Base-by-base conservation (phyloP, 2,113 vertebrate genomes). In the Paradoxurus hermaphroditus region DNA sequence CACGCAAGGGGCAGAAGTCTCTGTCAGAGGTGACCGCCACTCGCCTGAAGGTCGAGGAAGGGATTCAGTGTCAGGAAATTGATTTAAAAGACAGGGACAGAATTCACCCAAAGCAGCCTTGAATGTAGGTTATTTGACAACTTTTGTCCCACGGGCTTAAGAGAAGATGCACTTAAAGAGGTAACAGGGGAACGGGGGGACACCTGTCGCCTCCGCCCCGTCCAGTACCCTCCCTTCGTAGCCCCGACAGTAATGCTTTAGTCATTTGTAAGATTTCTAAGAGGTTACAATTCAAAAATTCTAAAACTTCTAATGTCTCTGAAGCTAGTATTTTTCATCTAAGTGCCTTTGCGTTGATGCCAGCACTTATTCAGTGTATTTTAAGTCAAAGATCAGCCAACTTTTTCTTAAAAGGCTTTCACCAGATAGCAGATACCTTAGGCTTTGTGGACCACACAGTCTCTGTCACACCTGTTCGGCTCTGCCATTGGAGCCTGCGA, bases 191-290 rank as follows among this genome's bases (percentile, higher is more conserved):
- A 3, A 19, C 44, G 25, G 56, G 7, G 56, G 56, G 23, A 21
- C 21, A 49, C 2, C 34, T 46, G 1, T 31, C 41, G n/a, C 1
- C 49, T 78, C 9, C 11, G 0, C 53, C 27, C 1, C 3, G 4
- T 21, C 6, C 29, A 23, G 0, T 5, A 1, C 2, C 8, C 46
- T 49, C 59, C 44, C 46, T 77, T 51, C 67, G 21, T 9, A 29
- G 34, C 65, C 59, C 77, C 72, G 4, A 21, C 10, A 1, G n/a
- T 29, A 3, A 31, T 23, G 8, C 10, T 49, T 4, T 14, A 10
- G 53, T 83, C 44, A 65, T 27, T 44, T 46, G 49, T 23, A 23
- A 4, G 81, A 39, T 67, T 92, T 67, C 51, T 36, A 51, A 72
- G 56, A 34, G 15, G 7, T 29, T 12, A 1, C 23, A n/a, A 51